phyloP scores from a whole-genome alignment of 2,113 vertebrate genomes.

The cat (Felis catus) region DNA sequence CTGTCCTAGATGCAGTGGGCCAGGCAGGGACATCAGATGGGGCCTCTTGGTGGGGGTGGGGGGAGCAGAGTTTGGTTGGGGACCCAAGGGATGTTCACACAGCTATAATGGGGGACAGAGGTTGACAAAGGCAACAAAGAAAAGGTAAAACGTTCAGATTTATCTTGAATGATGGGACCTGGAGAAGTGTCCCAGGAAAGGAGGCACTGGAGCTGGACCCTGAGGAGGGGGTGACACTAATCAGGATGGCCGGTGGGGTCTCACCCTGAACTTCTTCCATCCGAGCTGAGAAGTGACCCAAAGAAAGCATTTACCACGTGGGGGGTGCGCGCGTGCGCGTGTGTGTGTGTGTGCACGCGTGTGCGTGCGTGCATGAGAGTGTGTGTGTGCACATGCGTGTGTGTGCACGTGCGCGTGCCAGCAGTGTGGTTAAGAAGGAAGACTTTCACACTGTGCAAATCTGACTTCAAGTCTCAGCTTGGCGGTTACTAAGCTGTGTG shows the following conservation, averaged over 20 bases:
- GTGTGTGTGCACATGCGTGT: not conserved
- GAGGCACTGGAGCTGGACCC: not conserved
- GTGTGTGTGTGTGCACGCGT: too few species aligned
- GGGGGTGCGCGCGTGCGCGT: not conserved
- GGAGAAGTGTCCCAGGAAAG: not conserved
- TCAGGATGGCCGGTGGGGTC: not conserved
- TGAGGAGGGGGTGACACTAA: not conserved
- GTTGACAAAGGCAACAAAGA: not conserved
- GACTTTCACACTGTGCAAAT: not conserved
- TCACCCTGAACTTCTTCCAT: not conserved
- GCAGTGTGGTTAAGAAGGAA: not conserved
- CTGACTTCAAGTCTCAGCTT: not conserved
- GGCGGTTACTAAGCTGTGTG: not conserved
- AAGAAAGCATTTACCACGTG: not conserved
- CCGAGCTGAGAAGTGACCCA: not conserved
- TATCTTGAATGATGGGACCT: not conserved
- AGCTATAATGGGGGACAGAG: too few species aligned
- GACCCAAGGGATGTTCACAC: too few species aligned
- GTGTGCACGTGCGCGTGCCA: accelerated
- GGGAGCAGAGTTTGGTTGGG: not conserved
- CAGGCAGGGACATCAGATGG: not conserved
- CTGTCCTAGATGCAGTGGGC: not conserved
- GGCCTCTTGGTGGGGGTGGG: too few species aligned
- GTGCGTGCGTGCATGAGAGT: accelerated
- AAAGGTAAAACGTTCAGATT: not conserved